Percentiles rank a stretch among this genome's conserved stretches.
phyloP scores from a whole-genome alignment of 2,888 invertebrate species.

The Euproctis similis region DNA sequence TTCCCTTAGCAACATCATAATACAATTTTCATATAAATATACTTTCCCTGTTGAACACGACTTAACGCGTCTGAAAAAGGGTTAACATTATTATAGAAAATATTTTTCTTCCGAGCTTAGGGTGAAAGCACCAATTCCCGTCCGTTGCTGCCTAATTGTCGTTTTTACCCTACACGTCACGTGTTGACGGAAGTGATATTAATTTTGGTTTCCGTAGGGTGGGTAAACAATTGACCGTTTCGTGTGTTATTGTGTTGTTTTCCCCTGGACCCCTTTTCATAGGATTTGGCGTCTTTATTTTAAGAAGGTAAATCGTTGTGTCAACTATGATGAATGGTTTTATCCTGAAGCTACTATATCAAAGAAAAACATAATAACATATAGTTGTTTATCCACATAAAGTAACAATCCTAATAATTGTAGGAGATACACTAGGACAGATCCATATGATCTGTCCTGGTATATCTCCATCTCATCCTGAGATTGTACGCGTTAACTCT shows the following conservation, averaged over 20 bases:
- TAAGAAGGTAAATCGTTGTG: conserved; percentile 24
- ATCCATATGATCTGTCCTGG: too few species aligned
- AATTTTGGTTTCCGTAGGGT: conserved; percentile 55
- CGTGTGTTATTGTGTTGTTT: conserved; percentile 37
- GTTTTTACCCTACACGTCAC: conserved; percentile 43
- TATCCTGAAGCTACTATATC: conserved; percentile 14
- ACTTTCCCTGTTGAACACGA: too few species aligned
- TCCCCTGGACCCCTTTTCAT: conserved; percentile 20
- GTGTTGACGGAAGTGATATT: conserved; percentile 62
- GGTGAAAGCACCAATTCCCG: conserved; percentile 17
- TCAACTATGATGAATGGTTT: conserved; percentile 25
- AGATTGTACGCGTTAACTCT: too few species aligned
- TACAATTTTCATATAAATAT: background rate
- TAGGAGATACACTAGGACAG: too few species aligned
- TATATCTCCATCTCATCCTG: too few species aligned
- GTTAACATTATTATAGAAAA: conserved; percentile 22
- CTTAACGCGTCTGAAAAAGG: conserved; percentile 16
- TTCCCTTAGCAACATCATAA: too few species aligned
- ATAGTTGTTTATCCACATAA: too few species aligned
- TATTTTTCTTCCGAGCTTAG: conserved; percentile 21
- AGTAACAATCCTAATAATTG: too few species aligned
- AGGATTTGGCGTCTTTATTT: conserved; percentile 25
- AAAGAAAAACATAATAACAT: too few species aligned
- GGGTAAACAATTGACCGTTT: conserved; percentile 47
- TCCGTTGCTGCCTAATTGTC: conserved; percentile 25